phyloP scores from a whole-genome alignment of 2,797 vertebrate species.

The Spea hammondii region DNA sequence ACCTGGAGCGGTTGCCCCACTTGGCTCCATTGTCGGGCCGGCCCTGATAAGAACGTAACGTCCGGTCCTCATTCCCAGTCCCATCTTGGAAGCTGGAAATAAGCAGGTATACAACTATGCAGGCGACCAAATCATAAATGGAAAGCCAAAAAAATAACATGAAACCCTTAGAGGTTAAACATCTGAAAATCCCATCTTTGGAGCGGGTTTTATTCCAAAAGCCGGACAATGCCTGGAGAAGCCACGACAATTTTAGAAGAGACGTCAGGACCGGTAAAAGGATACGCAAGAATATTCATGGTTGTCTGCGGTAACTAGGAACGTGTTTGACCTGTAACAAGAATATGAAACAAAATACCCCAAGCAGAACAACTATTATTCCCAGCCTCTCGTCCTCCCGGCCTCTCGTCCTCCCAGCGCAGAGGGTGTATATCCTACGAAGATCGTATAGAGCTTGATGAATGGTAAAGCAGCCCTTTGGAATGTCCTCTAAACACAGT shows the following conservation, averaged over 20 bases:
- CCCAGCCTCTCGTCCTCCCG: not conserved
- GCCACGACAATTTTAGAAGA: not conserved
- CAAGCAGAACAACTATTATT: not conserved
- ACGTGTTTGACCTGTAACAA: constrained; percentile 29
- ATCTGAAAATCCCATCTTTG: too few species aligned
- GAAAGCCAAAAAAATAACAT: too few species aligned
- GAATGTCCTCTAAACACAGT: constrained; percentile 24
- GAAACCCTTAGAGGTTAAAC: too few species aligned
- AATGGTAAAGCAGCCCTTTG: not conserved
- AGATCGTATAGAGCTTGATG: constrained; percentile 27
- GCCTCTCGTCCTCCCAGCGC: not conserved
- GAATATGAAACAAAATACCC: not conserved
- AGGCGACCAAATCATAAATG: too few species aligned
- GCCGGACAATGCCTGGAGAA: too few species aligned
- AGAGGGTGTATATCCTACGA: constrained; percentile 21
- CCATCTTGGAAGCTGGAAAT: too few species aligned
- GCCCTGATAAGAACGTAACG: too few species aligned
- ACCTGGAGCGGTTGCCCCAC: too few species aligned
- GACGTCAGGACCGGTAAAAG: not conserved
- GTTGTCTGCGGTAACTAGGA: not conserved
- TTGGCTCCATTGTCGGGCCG: too few species aligned
- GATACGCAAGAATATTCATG: constrained; percentile 13
- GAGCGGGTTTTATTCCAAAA: too few species aligned
- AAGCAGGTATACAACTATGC: too few species aligned
- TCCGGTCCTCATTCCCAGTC: too few species aligned